These are phyloP conservation scores for Deilephila porcellus DNA, from an alignment of 2,888 invertebrate genomes.

Conservation along the genomic window DNA sequence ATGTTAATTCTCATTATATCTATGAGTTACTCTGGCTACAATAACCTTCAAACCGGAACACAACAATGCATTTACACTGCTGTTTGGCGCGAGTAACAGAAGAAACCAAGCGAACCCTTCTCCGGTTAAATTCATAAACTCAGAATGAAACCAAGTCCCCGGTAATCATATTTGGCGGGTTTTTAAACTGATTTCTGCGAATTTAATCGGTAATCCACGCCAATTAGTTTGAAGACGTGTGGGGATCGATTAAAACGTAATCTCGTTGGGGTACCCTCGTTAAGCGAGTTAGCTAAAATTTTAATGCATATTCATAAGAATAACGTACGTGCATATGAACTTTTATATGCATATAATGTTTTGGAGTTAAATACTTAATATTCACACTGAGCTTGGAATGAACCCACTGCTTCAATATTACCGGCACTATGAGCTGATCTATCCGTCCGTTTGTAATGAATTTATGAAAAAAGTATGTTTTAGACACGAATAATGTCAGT, in stretches of 20 bases:
- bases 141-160: constrained; percentile 8
- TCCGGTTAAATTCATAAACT: constrained; percentile 26
- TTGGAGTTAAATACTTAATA: too few species aligned
- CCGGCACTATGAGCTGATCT: too few species aligned
- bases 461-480: neutral
- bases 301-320: constrained; percentile 27
- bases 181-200: constrained; percentile 57
- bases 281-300: constrained; percentile 30
- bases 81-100: too few species aligned
- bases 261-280: constrained; percentile 33
- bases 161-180: constrained; percentile 27
- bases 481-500: neutral
- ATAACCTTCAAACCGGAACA: too few species aligned
- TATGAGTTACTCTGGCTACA: too few species aligned
- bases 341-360: neutral
- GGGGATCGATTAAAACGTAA: constrained; percentile 34
- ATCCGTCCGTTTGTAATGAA: too few species aligned
- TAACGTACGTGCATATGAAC: constrained; percentile 25
- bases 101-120: neutral
- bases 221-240: constrained; percentile 36
- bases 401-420: too few species aligned
- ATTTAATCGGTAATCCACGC: constrained; percentile 59
- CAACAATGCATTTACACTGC: too few species aligned
- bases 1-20: too few species aligned
- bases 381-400: too few species aligned